phyloP scores from a whole-genome alignment of 2,888 invertebrate species.

The Nycteola revayana region DNA sequence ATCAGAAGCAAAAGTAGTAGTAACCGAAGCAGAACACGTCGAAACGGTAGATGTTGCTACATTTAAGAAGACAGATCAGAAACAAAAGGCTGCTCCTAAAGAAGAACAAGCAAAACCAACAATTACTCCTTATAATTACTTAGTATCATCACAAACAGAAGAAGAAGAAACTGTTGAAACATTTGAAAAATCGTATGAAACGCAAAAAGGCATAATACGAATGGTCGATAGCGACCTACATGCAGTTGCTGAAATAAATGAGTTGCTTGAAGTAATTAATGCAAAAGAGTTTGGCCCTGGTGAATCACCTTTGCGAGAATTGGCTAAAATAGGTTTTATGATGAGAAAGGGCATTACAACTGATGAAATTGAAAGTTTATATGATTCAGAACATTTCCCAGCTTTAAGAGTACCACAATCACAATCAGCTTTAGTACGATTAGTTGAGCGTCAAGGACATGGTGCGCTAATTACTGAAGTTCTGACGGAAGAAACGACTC shows the following conservation, averaged over 20 bases:
- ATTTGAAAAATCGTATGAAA: slow-evolving; percentile 80
- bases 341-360: slow-evolving; percentile 88
- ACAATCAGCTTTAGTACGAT: slow-evolving; percentile 91
- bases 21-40: slow-evolving; percentile 82
- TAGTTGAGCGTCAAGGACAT: slow-evolving; percentile 92
- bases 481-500: slow-evolving; percentile 89
- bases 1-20: slow-evolving; percentile 74
- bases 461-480: slow-evolving; percentile 91
- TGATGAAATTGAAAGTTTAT: slow-evolving; percentile 89
- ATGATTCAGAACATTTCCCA: slow-evolving; percentile 90
- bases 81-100: slow-evolving; percentile 57
- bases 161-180: slow-evolving; percentile 79
- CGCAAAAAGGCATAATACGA: slow-evolving; percentile 77
- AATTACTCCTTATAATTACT: slow-evolving; percentile 80
- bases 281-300: slow-evolving; percentile 91
- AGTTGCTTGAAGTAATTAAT: slow-evolving; percentile 87
- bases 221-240: slow-evolving; percentile 78
- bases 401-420: slow-evolving; percentile 90
- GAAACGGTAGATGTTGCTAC: slow-evolving; percentile 83
- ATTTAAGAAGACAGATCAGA: slow-evolving; percentile 83
- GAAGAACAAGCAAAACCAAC: slow-evolving; percentile 72
- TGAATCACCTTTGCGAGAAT: slow-evolving; percentile 88
- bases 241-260: slow-evolving; percentile 88
- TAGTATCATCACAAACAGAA: slow-evolving; percentile 81
- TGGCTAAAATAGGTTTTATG: slow-evolving; percentile 91